These are phyloP conservation scores for Manis javanica DNA, from an alignment of 2,797 vertebrate genomes.

Conservation along the genomic window DNA sequence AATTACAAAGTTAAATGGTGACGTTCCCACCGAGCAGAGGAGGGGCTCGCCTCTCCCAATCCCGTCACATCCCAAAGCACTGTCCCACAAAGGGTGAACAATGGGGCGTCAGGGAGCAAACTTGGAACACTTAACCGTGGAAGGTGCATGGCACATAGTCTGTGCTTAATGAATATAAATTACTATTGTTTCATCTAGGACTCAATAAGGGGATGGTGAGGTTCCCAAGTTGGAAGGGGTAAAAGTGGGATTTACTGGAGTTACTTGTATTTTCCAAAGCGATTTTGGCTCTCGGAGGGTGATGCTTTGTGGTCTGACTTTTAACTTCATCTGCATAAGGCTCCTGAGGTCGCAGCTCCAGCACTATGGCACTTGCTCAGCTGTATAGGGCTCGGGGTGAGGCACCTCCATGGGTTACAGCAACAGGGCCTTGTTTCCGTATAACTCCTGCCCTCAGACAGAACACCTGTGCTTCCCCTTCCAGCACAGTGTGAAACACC, in stretches of 20 bases:
- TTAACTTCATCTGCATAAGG: no score
- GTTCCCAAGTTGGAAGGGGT: neutral
- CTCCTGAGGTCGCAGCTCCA: neutral
- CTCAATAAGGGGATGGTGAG: neutral
- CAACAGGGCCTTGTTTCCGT: fast-evolving
- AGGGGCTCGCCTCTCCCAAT: no score
- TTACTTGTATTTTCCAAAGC: neutral
- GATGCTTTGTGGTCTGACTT: neutral
- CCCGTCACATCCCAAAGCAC: no score
- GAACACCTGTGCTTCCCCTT: no score
- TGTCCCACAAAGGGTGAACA: no score
- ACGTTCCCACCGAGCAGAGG: fast-evolving
- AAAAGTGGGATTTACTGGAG: neutral
- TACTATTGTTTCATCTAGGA: neutral
- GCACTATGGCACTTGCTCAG: neutral
- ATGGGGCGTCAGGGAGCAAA: neutral
- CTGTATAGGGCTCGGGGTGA: fast-evolving
- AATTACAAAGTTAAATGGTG: neutral
- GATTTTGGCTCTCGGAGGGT: neutral
- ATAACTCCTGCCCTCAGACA: fast-evolving
- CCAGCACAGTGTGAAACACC: fast-evolving
- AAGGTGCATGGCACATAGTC: no score
- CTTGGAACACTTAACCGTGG: neutral
- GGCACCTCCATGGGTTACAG: fast-evolving
- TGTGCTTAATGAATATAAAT: neutral